Evolutionary conservation across 2,888 invertebrate species (phyloP), one percentile per base, ranked within the genome.

Genomic region (Oxycera nigricornis): DNA sequence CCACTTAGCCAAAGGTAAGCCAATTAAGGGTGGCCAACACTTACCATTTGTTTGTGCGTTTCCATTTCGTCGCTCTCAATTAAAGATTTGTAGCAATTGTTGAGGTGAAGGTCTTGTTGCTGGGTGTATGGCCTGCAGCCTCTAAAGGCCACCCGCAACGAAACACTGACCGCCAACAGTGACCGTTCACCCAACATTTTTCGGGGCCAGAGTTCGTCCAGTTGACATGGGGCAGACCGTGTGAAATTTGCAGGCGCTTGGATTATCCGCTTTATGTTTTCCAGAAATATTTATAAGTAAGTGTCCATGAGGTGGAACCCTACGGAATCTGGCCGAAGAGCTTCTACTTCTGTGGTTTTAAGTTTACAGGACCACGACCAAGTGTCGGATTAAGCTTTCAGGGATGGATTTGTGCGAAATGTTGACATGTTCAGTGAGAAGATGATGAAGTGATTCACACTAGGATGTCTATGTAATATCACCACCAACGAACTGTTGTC

Each of bases 1-100:
- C 68, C 68, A 68, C 50, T 68, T 68, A 50, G 68, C 14, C 68
- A 67, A 68, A 50, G 50, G 28, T 68, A 68, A 68, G 50, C 68
- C 68, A 68, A 68, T 68, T 68, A 68, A 50, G 24, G 9, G 46
- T n/a, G 67, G 67, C 26, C 46, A 67, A 28, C 46, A 14, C 4
- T 59, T 17, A 20, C 11, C 22, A 3, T 20, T 28, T 31, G 26
- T 26, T 35, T 68, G 22, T 67, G 46, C 59, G 22, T 50, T 62
- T 62, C 62, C 62, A 35, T 35, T 62, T 35, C 62, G 35, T 35
- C 35, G 62, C 62, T 62, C 62, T 62, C 62, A 62, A 62, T 62
- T 35, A 62, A 30, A 17, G n/a, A 9, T 61, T 22, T 30, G 14
- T n/a, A 22, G 35, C 7, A 22, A 20, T 1, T 24, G 4, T 0